phyloP scores from a whole-genome alignment of 2,888 invertebrate species.

The Anthophora plumipes region DNA sequence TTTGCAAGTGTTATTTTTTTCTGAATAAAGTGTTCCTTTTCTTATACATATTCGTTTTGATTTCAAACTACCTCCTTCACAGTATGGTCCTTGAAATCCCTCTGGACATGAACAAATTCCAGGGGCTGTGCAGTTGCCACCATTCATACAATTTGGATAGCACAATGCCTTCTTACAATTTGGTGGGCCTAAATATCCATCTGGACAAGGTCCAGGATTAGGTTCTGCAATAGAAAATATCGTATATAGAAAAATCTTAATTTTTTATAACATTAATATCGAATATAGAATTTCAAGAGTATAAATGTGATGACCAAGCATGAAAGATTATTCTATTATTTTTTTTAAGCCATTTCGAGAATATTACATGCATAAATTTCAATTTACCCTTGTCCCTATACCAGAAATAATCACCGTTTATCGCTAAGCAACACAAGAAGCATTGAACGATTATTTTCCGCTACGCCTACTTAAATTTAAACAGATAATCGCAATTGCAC shows the following conservation, averaged over 20 bases:
- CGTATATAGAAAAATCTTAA: slow-evolving; percentile 13
- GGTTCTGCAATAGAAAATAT: slow-evolving; percentile 87
- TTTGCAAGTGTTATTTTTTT: slow-evolving; percentile 3
- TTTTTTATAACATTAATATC: not conserved
- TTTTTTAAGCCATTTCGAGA: not conserved
- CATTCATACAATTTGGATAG: slow-evolving; percentile 97
- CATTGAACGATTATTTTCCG: slow-evolving; percentile 45
- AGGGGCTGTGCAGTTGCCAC: slow-evolving; percentile 95
- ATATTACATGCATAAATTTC: slow-evolving; percentile 11
- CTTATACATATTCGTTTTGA: slow-evolving; percentile 23
- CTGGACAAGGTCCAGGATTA: slow-evolving; percentile 95
- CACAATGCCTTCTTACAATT: slow-evolving; percentile 95
- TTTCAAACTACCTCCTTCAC: slow-evolving; percentile 91
- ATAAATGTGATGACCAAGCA: slow-evolving; percentile 11
- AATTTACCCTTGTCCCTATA: not conserved
- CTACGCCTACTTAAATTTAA: slow-evolving; percentile 51
- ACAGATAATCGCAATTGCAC: slow-evolving; percentile 51
- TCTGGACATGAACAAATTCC: slow-evolving; percentile 94
- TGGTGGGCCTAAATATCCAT: slow-evolving; percentile 94
- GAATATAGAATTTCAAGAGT: not conserved
- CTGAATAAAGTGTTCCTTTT: slow-evolving; percentile 19
- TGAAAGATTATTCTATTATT: not conserved
- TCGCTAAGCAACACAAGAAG: slow-evolving; percentile 39
- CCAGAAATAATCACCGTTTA: slow-evolving; percentile 25
- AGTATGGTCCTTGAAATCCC: slow-evolving; percentile 96